Base-by-base conservation (phyloP, 2,888 invertebrate species). In the Sinopyrophorus schimmeli region DNA sequence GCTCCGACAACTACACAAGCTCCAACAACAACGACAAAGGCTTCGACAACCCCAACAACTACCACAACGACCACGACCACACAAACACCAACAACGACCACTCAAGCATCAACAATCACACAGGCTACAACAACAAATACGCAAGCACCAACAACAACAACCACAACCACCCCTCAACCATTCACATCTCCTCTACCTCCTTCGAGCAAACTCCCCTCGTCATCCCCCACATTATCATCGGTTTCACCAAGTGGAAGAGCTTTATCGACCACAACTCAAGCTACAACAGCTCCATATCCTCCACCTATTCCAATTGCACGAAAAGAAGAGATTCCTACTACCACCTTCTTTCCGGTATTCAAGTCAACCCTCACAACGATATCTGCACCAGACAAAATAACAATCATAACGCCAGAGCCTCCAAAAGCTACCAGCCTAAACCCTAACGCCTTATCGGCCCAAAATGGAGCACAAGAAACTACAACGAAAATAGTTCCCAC, bases 331-430 rank as follows among this genome's bases (percentile, higher is more conserved):
- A 30, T 27, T 12, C 43, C 32, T 11, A 67, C 76, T 43, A 72
- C 73, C 61, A 72, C 73, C 49, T 74, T 73, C 47, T 71, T 74
- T 47, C 73, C 74, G 38, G 56, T 72, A 58, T 73, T n/a, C n/a
- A n/a, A n/a, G n/a, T n/a, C n/a, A n/a, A n/a, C n/a, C n/a, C n/a
- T 74, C 57, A 71, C 49, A 2, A 50, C 42, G 18, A 40, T 30
- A 1, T 43, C 48, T n/a, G 50, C 51, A 3, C 38, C 66, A 50
- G 55, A 64, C 54, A 66, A 65, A 18, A 17, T 46, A 50, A 56
- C 65, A 54, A 66, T 65, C 18, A 24, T 44, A 3, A 28, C 21
- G 1, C 30, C 40, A 3, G 7, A 15, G 10, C 12, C 20, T 10
- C 3, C 32, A 9, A 32, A 17, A 3, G 17, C 31, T 15, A 31